Base-by-base conservation (phyloP, 1,140 invertebrate species). In the Adelges cooleyi region DNA sequence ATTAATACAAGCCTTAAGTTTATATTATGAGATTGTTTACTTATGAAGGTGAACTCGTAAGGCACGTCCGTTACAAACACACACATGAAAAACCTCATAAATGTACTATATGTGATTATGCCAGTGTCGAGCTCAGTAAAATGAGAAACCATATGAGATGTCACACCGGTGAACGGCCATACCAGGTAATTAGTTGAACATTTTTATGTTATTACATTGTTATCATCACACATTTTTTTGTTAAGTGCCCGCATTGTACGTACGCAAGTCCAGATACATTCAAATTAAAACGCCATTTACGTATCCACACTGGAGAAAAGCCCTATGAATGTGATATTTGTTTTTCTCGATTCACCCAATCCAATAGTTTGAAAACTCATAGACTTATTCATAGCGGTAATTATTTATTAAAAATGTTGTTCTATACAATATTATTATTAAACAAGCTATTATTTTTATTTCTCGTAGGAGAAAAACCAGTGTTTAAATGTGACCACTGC, bases 221-320 rank as follows among this genome's bases (percentile, higher is more conserved):
- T 3, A 29, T 50, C 17, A 27, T 51, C 9, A 48, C n/a, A 18
- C 50, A 11, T 68, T 59, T 70, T 68, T 71, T 54, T 72, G 77
- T 72, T 50, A 73, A 91, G 83, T 98, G 95, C 75, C 89, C 90
- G 0, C 90, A 97, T 76, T 98, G 95, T 78, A 95, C 91, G 3
- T 98, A 98, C 73, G 94, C 95, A 17, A 95, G 91, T 72, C 94
- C 94, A 5, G 95, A 98, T 76, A 96, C 94, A 13, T 98, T 97
- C 75, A 98, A 98, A 77, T 77, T 98, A 73, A 92, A 95, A 74
- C 87, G 95, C 29, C 94, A 98, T 75, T 80, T 95, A 69, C 85
- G 94, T 44, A 97, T 93, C 15, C 95, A 98, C 72, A 97, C 94
- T 0, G 94, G 94, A 1, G 91, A 95, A 72, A 87, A 90, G 68